Conservation (phyloP, 2,797 vertebrate species). For the Heliangelus exortis region DNA sequence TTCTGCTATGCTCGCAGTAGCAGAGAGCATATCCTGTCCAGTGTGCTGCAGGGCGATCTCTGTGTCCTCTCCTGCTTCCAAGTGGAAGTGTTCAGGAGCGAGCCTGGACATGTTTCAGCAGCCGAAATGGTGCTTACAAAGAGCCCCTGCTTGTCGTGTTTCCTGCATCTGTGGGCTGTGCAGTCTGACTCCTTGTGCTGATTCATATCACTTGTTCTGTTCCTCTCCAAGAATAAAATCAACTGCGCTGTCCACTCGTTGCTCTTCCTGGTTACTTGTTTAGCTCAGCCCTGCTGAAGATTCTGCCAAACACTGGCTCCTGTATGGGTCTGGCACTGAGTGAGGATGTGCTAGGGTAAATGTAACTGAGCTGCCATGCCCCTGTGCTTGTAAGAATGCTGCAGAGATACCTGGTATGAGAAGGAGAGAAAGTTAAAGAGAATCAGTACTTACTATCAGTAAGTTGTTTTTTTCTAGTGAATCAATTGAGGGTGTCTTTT, state of each 20-base stretch:
- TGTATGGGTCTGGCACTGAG: not conserved
- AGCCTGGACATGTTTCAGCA: not conserved
- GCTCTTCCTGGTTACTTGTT: not conserved
- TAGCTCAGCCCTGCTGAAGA: not conserved
- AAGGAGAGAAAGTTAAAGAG: not conserved
- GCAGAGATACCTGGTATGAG: accelerated
- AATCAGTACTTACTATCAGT: not conserved
- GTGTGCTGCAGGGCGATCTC: not conserved
- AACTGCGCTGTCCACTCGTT: accelerated
- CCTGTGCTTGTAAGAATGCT: accelerated
- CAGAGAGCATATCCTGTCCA: not conserved
- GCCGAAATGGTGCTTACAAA: not conserved
- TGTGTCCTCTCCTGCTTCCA: not conserved
- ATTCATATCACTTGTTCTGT: not conserved
- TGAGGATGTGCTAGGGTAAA: not conserved
- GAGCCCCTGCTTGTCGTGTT: accelerated
- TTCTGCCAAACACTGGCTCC: not conserved
- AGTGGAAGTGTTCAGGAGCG: not conserved
- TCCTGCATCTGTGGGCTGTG: not conserved
- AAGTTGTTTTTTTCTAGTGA: not conserved
- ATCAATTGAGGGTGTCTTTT: not conserved
- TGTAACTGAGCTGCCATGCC: not conserved
- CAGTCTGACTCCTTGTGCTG: not conserved
- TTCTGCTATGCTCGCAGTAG: not conserved
- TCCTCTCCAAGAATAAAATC: not conserved